Conservation (phyloP, 1,140 invertebrate genomes). For the Saccostrea echinata region DNA sequence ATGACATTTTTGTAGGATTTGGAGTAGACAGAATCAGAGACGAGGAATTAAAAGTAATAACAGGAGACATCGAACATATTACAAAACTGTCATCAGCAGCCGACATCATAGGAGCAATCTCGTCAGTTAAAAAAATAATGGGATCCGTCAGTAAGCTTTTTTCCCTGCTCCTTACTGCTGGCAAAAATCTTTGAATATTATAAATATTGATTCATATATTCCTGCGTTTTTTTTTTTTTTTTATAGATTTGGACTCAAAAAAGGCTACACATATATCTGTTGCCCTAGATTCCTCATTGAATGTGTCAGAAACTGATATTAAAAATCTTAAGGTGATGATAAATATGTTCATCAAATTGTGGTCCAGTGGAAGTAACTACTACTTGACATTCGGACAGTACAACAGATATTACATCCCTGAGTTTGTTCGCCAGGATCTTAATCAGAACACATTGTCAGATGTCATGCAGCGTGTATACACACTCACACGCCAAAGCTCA, state of each 20-base stretch:
- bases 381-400: constrained; percentile 1
- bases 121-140: constrained; percentile 1
- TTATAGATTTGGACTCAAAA: not conserved
- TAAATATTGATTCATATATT: not conserved
- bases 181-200: not conserved
- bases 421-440: not conserved
- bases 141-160: not conserved
- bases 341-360: constrained; percentile 25
- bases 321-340: constrained; percentile 25
- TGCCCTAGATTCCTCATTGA: not conserved
- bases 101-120: not conserved
- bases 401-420: not conserved
- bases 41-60: not conserved
- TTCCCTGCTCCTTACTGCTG: not conserved
- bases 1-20: not conserved
- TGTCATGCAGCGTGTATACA: not conserved
- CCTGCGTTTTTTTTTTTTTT: not conserved
- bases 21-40: not conserved
- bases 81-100: not conserved
- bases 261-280: not conserved
- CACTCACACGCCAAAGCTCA: not conserved
- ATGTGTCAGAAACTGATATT: not conserved
- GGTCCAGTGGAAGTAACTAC: not conserved
- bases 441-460: not conserved
- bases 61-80: not conserved